Conservation (phyloP, 1,140 invertebrate genomes). For the Pteromalus puparum region DNA sequence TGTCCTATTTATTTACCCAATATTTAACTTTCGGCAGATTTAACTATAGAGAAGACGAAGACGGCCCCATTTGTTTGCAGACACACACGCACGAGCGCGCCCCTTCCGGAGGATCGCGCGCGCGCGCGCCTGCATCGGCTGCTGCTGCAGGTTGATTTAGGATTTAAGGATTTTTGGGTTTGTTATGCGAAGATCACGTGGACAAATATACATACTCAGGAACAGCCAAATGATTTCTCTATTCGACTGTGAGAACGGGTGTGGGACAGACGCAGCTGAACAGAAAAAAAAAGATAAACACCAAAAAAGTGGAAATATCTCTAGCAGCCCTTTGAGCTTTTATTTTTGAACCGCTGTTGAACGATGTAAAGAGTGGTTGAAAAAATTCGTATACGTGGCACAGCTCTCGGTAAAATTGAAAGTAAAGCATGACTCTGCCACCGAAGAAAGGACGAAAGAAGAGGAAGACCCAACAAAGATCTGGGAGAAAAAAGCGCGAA, state of each 20-base stretch:
- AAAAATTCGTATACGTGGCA: neutral
- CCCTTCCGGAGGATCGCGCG: neutral
- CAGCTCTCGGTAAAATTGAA: neutral
- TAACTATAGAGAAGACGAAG: constrained; percentile 47
- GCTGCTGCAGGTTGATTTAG: constrained; percentile 71
- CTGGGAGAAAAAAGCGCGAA: neutral
- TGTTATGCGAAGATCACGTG: constrained; percentile 71
- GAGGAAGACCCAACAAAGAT: constrained; percentile 23
- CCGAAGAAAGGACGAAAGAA: constrained; percentile 23
- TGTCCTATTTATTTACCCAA: constrained; percentile 67
- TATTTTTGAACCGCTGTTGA: neutral
- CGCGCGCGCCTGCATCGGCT: constrained; percentile 54
- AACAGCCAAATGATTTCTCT: constrained; percentile 63
- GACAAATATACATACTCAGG: constrained; percentile 63
- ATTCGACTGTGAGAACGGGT: constrained; percentile 49
- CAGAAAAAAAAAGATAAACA: constrained; percentile 13
- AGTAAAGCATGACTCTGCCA: constrained; percentile 16
- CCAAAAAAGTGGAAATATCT: constrained; percentile 29
- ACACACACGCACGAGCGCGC: constrained; percentile 11
- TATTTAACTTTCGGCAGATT: constrained; percentile 71
- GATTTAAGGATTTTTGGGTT: constrained; percentile 71
- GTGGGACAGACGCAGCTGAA: neutral
- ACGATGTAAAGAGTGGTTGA: constrained; percentile 26
- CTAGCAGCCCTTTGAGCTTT: neutral
- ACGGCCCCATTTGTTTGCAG: constrained; percentile 67